Evolutionary conservation across 1,140 invertebrate species (phyloP).

Genomic region (Lepidostoma basale): DNA sequence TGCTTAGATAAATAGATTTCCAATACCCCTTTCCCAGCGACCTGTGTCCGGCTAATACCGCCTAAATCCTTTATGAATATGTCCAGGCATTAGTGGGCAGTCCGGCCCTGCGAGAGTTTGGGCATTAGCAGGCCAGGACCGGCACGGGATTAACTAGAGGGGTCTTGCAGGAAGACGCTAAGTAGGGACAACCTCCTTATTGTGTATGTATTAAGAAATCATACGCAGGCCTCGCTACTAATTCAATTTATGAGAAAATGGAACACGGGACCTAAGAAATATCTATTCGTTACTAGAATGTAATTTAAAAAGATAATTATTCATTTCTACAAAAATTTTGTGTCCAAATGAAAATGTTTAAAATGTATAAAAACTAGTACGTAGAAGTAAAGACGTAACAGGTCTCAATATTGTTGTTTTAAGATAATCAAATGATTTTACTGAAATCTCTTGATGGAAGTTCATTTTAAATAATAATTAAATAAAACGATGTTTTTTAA

Average conservation of each 20-base stretch:
- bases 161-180: conserved; percentile 6
- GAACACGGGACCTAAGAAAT: neutral
- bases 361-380: conserved; percentile 5
- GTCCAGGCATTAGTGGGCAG: conserved; percentile 23
- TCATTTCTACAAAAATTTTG: neutral
- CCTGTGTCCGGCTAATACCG: conserved; percentile 34
- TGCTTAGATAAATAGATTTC: conserved; percentile 43
- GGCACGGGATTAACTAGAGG: conserved; percentile 2
- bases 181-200: conserved; percentile 24
- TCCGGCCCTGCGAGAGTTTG: conserved; percentile 1
- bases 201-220: conserved; percentile 43
- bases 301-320: neutral
- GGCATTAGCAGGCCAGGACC: neutral
- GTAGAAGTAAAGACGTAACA: too few relatives aligned
- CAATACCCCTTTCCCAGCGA: conserved; percentile 18
- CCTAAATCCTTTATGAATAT: conserved; percentile 45
- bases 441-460: too few relatives aligned
- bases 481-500: too few relatives aligned
- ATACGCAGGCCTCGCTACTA: neutral
- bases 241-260: too few relatives aligned
- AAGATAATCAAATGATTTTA: too few relatives aligned
- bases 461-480: too few relatives aligned
- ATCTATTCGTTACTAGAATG: neutral
- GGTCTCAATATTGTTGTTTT: too few relatives aligned
- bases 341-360: neutral